Evolutionary conservation across 2,888 invertebrate genomes (phyloP).

Genomic region (Synergus laeviventris): DNA sequence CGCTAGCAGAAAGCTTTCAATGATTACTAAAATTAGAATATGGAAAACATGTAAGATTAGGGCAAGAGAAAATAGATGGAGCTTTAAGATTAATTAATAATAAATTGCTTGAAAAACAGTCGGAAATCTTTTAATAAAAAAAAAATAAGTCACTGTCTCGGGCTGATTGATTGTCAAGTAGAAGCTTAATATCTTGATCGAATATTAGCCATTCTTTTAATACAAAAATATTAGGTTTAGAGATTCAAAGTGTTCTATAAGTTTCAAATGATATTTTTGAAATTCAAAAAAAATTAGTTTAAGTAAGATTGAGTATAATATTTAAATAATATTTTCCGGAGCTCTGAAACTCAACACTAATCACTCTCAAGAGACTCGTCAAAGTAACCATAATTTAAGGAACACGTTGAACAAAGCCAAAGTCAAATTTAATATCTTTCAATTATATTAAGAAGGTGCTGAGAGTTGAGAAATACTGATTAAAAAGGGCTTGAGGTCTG

Average conservation of each 20-base stretch:
- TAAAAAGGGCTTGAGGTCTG: not conserved
- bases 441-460: not conserved
- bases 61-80: not conserved
- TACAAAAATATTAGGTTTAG: no score
- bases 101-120: no score
- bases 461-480: conserved; percentile 1
- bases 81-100: no score
- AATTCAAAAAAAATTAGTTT: no score
- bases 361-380: not conserved
- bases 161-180: no score
- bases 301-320: no score
- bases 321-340: not conserved
- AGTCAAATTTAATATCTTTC: not conserved
- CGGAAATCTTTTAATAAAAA: no score
- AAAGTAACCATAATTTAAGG: not conserved
- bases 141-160: no score
- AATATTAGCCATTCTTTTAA: no score
- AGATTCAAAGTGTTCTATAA: no score
- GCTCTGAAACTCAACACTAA: not conserved
- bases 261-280: no score
- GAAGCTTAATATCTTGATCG: no score
- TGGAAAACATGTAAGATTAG: not conserved
- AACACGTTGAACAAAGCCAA: not conserved
- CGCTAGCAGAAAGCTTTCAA: not conserved
- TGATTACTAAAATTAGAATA: not conserved